These are phyloP conservation scores for Rhorus exstirpatorius DNA, from an alignment of 2,888 invertebrate genomes.

Conservation along the genomic window DNA sequence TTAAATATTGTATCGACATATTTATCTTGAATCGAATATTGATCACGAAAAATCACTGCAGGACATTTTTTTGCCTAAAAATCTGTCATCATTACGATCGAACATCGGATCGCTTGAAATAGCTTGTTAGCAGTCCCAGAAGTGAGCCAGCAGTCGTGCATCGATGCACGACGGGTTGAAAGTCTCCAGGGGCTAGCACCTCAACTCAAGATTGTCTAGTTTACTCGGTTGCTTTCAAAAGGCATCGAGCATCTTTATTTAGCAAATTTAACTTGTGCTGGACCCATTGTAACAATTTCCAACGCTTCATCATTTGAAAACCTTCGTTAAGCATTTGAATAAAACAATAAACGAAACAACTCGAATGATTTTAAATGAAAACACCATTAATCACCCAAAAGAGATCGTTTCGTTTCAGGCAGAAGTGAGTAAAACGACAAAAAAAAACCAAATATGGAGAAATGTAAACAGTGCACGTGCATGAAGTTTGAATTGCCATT, in stretches of 20 bases:
- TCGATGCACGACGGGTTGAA: constrained; percentile 24
- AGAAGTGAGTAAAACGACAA: not conserved
- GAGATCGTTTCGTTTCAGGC: not conserved
- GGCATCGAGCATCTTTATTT: not conserved
- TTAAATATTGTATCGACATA: too few species aligned
- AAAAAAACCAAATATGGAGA: constrained; percentile 10
- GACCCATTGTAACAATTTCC: not conserved
- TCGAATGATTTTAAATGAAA: not conserved
- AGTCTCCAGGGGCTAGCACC: constrained; percentile 14
- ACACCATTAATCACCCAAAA: not conserved
- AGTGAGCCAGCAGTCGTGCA: not conserved
- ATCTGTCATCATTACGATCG: not conserved
- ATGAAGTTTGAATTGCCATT: constrained; percentile 1
- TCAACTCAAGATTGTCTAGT: not conserved
- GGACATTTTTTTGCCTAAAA: not conserved
- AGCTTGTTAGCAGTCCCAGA: not conserved
- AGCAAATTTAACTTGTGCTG: not conserved
- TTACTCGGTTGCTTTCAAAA: not conserved
- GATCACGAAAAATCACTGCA: not conserved
- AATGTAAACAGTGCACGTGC: constrained; percentile 25
- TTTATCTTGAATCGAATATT: not conserved
- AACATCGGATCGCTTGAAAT: not conserved
- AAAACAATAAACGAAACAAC: not conserved
- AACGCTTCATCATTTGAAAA: not conserved
- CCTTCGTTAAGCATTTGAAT: not conserved